Conservation (phyloP, 92 coral and sea anemone species). For the Porites evermanni region DNA sequence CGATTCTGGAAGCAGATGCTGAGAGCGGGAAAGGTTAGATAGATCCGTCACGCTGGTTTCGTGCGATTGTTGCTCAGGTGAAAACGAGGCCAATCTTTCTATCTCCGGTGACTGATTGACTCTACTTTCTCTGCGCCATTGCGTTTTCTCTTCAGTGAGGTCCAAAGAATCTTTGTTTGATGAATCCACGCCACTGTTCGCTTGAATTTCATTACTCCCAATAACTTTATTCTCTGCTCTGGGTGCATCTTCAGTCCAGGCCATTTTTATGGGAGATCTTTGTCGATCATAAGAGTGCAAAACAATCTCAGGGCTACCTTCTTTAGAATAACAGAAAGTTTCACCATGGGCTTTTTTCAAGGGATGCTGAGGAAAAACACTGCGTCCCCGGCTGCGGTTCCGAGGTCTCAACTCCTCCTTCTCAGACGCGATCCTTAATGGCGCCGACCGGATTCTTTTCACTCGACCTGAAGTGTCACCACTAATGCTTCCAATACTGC, state of each 20-base stretch:
- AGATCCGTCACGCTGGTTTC: neutral
- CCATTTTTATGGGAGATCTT: neutral
- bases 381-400: neutral
- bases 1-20: neutral
- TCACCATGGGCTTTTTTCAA: neutral
- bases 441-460: constrained; percentile 27
- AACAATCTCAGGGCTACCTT: neutral
- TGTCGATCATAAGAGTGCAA: neutral
- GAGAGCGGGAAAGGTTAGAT: neutral
- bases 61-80: neutral
- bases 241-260: constrained; percentile 15
- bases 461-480: neutral
- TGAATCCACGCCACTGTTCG: neutral
- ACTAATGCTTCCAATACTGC: too few species aligned
- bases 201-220: neutral
- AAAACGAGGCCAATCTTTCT: neutral
- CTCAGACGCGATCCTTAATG: constrained; percentile 2
- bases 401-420: neutral
- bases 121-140: neutral
- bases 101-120: neutral
- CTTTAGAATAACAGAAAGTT: neutral
- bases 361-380: neutral
- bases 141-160: neutral
- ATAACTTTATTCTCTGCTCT: neutral
- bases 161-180: neutral